Percentiles rank a stretch among this genome's conserved stretches.
Conservation (phyloP, 2,888 invertebrate genomes). For the Coecobrya sp. region DNA sequence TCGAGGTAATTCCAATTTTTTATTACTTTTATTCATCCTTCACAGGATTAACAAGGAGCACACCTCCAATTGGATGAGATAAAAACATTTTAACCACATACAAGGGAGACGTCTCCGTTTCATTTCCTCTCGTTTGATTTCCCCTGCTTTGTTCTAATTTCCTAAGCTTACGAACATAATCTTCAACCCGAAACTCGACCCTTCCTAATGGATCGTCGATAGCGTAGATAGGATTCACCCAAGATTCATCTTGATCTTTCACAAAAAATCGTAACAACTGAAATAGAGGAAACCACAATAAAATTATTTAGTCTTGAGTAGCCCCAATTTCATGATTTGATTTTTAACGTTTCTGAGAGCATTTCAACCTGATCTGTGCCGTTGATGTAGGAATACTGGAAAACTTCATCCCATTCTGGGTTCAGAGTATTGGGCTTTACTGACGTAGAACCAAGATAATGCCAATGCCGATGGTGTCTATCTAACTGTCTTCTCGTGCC, state of each 20-base stretch:
- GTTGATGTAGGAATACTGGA: slow-evolving; percentile 63
- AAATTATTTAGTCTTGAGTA: too few species aligned
- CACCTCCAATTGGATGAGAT: slow-evolving; percentile 61
- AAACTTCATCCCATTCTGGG: slow-evolving; percentile 76
- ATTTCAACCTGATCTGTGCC: slow-evolving; percentile 74
- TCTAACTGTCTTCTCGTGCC: neutral
- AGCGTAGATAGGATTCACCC: slow-evolving; percentile 32
- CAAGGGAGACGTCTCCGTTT: neutral
- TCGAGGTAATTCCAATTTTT: too few species aligned
- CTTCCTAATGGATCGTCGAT: slow-evolving; percentile 71
- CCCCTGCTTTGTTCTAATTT: neutral
- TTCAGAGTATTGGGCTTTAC: slow-evolving; percentile 64
- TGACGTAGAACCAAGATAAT: slow-evolving; percentile 47
- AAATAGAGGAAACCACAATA: neutral
- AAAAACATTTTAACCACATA: slow-evolving; percentile 63
- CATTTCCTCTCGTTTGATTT: neutral
- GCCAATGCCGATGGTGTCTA: slow-evolving; percentile 50
- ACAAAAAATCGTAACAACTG: slow-evolving; percentile 64
- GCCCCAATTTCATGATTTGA: too few species aligned
- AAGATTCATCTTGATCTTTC: slow-evolving; percentile 61
- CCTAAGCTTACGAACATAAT: slow-evolving; percentile 33
- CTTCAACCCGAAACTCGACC: slow-evolving; percentile 46
- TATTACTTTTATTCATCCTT: neutral
- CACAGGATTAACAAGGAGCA: slow-evolving; percentile 37
- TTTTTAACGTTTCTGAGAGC: too few species aligned